Conservation (phyloP, 1,140 invertebrate species). For the Heterodera carotae region DNA sequence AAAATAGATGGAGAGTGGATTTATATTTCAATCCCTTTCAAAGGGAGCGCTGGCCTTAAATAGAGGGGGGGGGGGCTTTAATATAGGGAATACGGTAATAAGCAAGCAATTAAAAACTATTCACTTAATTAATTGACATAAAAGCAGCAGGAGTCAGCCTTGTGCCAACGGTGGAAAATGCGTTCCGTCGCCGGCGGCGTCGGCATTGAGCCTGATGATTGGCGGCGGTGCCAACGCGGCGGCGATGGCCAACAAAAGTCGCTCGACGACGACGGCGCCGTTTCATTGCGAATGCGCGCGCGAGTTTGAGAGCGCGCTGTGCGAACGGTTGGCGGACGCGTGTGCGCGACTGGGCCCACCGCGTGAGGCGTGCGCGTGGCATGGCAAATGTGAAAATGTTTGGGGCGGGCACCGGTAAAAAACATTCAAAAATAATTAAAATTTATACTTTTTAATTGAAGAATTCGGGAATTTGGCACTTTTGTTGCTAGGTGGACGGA, state of each 20-base stretch:
- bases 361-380: conserved; percentile 12
- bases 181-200: neutral
- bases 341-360: conserved; percentile 15
- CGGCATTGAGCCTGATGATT: neutral
- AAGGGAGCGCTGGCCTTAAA: too few species aligned
- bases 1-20: too few species aligned
- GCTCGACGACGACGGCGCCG: too few species aligned
- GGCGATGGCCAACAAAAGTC: neutral
- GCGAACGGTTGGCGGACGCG: conserved; percentile 36
- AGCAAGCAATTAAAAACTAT: too few species aligned
- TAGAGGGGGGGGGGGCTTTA: too few species aligned
- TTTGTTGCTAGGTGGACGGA: too few species aligned
- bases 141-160: conserved; percentile 12
- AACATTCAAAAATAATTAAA: too few species aligned
- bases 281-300: conserved; percentile 40
- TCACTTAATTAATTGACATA: too few species aligned
- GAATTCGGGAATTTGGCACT: too few species aligned
- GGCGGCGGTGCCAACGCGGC: too few species aligned
- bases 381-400: conserved; percentile 43
- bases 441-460: neutral
- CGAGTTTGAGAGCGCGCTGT: conserved; percentile 32
- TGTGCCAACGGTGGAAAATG: conserved; percentile 53
- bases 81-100: too few species aligned
- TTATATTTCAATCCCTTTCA: too few species aligned
- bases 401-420: conserved; percentile 33